Percentiles rank a stretch among this genome's conserved stretches.
These are phyloP conservation scores for Caenorhabditis becei DNA, from an alignment of 2,888 invertebrate species.

Conservation along the genomic window DNA sequence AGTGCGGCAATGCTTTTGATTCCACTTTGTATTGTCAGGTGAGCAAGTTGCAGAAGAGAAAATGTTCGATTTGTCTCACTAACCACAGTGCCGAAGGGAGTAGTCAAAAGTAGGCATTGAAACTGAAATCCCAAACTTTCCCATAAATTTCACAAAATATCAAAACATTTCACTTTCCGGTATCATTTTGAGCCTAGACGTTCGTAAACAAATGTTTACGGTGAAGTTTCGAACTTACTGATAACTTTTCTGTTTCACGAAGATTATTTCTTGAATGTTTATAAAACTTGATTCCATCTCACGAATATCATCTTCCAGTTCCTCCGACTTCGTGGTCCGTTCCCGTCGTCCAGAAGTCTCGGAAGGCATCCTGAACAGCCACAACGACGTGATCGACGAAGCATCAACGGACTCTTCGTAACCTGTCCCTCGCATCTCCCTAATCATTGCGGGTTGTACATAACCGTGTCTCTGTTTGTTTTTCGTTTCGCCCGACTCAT, in stretches of 20 bases:
- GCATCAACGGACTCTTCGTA: background rate
- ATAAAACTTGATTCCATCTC: background rate
- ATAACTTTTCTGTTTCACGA: background rate
- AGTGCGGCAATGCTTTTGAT: slow-evolving; percentile 72
- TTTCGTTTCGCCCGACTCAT: background rate
- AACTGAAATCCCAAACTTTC: too few species aligned
- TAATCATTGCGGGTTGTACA: slow-evolving; percentile 3
- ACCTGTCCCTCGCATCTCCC: background rate
- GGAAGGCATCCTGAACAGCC: slow-evolving; percentile 57
- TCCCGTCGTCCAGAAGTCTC: slow-evolving; percentile 35
- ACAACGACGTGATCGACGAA: slow-evolving; percentile 59
- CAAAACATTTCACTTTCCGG: too few species aligned
- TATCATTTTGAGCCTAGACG: too few species aligned
- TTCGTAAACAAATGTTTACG: too few species aligned
- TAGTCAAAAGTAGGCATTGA: background rate
- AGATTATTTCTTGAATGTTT: too few species aligned
- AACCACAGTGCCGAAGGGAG: too few species aligned
- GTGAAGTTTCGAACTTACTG: too few species aligned
- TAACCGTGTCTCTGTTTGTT: slow-evolving; percentile 1
- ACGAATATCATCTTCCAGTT: slow-evolving; percentile 8
- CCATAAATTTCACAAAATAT: too few species aligned
- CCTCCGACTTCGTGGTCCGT: slow-evolving; percentile 37
- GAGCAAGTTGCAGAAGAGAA: slow-evolving; percentile 11
- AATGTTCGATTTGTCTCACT: too few species aligned
- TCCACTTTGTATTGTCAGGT: slow-evolving; percentile 73